These are phyloP conservation scores for Isaurus tuberculatus DNA, from an alignment of 92 coral and sea anemone genomes.

Conservation along the genomic window DNA sequence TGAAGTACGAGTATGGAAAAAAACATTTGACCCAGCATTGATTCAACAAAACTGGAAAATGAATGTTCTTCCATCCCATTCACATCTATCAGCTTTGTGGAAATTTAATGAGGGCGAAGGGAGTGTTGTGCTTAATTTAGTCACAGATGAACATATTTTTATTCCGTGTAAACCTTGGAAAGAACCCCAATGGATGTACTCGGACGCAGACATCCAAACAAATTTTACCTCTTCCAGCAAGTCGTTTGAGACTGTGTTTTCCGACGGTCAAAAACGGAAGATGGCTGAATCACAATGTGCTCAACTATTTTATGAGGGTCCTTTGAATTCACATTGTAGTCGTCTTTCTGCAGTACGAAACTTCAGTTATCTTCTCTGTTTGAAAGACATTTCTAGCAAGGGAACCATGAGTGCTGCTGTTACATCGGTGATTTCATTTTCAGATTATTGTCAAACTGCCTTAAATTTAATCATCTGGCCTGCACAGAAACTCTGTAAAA, in stretches of 20 bases:
- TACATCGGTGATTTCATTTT: slow-evolving; percentile 57
- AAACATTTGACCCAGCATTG: slow-evolving; percentile 62
- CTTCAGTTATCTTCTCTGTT: slow-evolving; percentile 59
- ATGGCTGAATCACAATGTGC: slow-evolving; percentile 42
- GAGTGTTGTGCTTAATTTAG: slow-evolving; percentile 40
- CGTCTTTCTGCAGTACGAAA: slow-evolving; percentile 56
- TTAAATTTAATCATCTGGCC: slow-evolving; percentile 66
- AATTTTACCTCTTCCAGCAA: slow-evolving; percentile 48
- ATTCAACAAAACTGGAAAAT: slow-evolving; percentile 70
- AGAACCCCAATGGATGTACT: slow-evolving; percentile 56
- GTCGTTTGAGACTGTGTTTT: slow-evolving; percentile 57
- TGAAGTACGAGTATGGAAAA: slow-evolving; percentile 70
- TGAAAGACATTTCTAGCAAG: slow-evolving; percentile 54
- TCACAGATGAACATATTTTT: slow-evolving; percentile 57
- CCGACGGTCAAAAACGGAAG: slow-evolving; percentile 30
- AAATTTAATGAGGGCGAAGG: slow-evolving; percentile 69
- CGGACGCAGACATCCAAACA: slow-evolving; percentile 61
- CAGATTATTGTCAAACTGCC: slow-evolving; percentile 67
- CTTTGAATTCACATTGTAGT: slow-evolving; percentile 52
- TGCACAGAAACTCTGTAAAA: slow-evolving; percentile 66
- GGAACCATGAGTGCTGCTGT: slow-evolving; percentile 49
- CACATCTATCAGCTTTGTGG: slow-evolving; percentile 67
- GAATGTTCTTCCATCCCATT: slow-evolving; percentile 65
- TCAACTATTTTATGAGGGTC: slow-evolving; percentile 55
- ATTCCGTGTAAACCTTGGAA: slow-evolving; percentile 59